Percentiles rank a stretch among this genome's conserved stretches.
phyloP scores from a whole-genome alignment of 2,113 vertebrate genomes.

The Gulo gulo region DNA sequence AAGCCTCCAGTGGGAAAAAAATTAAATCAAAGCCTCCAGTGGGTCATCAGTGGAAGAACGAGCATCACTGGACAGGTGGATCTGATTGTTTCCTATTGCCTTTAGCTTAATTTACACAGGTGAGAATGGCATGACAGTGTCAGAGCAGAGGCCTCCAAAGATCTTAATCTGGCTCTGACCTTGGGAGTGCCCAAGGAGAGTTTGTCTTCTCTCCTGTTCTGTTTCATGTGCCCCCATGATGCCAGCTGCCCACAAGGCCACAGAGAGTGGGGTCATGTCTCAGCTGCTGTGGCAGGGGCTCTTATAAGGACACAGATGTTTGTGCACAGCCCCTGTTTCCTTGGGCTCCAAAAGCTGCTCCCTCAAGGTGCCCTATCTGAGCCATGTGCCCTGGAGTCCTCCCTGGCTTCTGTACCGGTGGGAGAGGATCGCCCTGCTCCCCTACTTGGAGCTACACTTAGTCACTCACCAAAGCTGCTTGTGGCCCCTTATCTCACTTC shows the following conservation, averaged over 20 bases:
- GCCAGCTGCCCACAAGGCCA: not conserved
- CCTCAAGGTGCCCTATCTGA: not conserved
- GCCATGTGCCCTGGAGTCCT: not conserved
- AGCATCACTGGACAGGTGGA: not conserved
- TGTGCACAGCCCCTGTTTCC: not conserved
- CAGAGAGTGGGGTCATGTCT: not conserved
- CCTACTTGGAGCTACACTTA: not conserved
- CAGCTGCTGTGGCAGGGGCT: not conserved
- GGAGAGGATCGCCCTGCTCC: not conserved
- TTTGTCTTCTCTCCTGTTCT: not conserved
- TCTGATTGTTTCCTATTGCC: accelerated
- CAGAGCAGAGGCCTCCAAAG: not conserved
- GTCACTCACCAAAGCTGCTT: not conserved
- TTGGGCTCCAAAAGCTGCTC: not conserved
- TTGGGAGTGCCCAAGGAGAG: not conserved
- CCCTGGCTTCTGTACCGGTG: not conserved
- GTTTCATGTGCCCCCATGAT: not conserved
- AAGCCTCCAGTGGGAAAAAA: not conserved
- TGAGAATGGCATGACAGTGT: not conserved
- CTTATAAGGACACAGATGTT: not conserved
- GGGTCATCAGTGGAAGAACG: not conserved
- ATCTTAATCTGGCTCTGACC: not conserved
- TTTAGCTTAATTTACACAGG: not conserved
- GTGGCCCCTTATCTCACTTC: not conserved
- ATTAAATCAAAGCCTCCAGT: not conserved